Evolutionary conservation across 2,888 invertebrate genomes (phyloP), one percentile per base, ranked within the genome.

Genomic region (Amaurobius ferox): DNA sequence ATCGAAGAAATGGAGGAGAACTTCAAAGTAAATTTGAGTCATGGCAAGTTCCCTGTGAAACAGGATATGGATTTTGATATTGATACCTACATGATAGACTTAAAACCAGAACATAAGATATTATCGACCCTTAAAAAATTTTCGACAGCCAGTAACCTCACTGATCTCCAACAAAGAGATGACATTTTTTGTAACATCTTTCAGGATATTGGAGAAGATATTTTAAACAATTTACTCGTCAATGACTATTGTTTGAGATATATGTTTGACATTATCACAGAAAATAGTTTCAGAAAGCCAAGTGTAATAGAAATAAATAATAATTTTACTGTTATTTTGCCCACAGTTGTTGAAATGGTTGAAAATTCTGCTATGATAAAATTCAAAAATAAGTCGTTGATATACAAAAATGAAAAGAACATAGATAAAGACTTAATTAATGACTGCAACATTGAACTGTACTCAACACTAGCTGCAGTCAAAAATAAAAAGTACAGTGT

Each of bases 401-500:
- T 80, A 3, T 23, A 19, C 1, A n/a, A 35, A 13, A 30, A 79
- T 13, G 44, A 48, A 3, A 5, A n/a, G 0, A 11, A 23, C 11
- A 1, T 55, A 35, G 16, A 39, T 55, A 19, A 39, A 55, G 32
- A 73, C 7, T 29, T 23, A 26, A n/a, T 80, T n/a, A 30, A 19
- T 6, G 68, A 35, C 7, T 29, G 7, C 11, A 32, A 44, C 19
- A 80, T 80, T n/a, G 9, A 66, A 19, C 9, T 66, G n/a, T 32
- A 26, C n/a, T n/a, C 7, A 13, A n/a, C 30, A n/a, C 23, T 62
- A 28, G 70, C 30, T 6, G 7, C 7, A 55, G n/a, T n/a, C n/a
- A n/a, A n/a, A n/a, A 64, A 76, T 11, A 77, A 55, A 23, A 26
- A 19, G 0, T 77, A 64, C 44, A 67, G 72, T 23, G 61, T 85